These are phyloP conservation scores for Epicauta chinensis DNA, from an alignment of 1,140 invertebrate genomes.

Conservation along the genomic window DNA sequence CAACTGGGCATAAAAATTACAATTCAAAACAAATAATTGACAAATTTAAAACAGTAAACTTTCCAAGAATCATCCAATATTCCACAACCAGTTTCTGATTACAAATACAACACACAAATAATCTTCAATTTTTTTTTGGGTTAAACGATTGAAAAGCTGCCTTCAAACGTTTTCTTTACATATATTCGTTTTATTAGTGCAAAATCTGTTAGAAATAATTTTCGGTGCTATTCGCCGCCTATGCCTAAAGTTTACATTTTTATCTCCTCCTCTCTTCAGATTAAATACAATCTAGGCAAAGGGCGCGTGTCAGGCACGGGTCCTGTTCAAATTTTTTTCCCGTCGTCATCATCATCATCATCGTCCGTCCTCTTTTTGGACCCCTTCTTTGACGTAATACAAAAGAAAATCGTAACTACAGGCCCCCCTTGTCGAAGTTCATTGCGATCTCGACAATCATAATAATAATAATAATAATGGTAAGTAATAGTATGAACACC, in stretches of 20 bases:
- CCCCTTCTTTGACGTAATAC: slow-evolving; percentile 14
- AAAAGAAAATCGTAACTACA: slow-evolving; percentile 30
- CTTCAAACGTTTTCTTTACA: too few relatives aligned
- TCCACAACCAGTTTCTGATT: too few relatives aligned
- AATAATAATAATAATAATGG: slow-evolving; percentile 7
- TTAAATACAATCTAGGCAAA: slow-evolving; percentile 32
- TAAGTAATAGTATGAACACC: slow-evolving; percentile 19
- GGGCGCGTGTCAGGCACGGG: slow-evolving; percentile 38
- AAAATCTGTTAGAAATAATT: too few relatives aligned
- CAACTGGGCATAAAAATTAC: too few relatives aligned
- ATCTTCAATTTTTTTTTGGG: too few relatives aligned
- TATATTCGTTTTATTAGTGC: too few relatives aligned
- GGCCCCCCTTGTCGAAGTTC: slow-evolving; percentile 24
- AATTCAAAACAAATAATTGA: too few relatives aligned
- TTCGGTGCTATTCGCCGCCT: slow-evolving; percentile 7
- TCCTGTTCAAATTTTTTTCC: slow-evolving; percentile 34
- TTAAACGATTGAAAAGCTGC: too few relatives aligned
- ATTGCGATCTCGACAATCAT: slow-evolving; percentile 27
- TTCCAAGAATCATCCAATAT: too few relatives aligned
- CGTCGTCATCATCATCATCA: slow-evolving; percentile 19
- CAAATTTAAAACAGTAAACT: too few relatives aligned
- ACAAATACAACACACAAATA: too few relatives aligned
- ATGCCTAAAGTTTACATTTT: slow-evolving; percentile 20
- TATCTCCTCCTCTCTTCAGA: slow-evolving; percentile 22
- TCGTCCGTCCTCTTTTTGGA: too few relatives aligned